Conservation (phyloP, 2,113 vertebrate genomes). For the Ploceus nigricollis region DNA sequence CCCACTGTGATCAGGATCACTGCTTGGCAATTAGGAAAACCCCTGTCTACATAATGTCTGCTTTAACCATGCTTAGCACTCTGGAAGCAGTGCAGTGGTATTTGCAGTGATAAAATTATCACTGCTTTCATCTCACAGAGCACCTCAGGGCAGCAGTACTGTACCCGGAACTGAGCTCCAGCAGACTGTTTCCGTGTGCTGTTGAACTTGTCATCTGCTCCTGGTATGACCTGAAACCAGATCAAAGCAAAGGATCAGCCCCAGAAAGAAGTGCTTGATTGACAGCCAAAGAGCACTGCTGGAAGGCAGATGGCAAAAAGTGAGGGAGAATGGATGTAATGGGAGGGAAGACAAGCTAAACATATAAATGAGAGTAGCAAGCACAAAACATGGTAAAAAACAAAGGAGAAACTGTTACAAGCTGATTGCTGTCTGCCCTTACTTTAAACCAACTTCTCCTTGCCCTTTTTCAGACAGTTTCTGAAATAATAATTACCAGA, state of each 20-base stretch:
- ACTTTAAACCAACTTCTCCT: neutral
- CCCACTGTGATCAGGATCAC: neutral
- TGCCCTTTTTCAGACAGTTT: neutral
- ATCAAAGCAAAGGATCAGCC: neutral
- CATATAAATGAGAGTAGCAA: neutral
- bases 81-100: neutral
- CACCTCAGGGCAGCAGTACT: neutral
- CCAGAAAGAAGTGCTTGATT: neutral
- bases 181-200: slow-evolving; percentile 76
- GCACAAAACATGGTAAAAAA: neutral
- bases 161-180: slow-evolving; percentile 79
- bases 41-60: neutral
- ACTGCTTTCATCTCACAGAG: neutral
- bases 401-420: neutral
- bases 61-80: neutral
- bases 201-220: slow-evolving; percentile 69
- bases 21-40: neutral
- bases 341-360: neutral
- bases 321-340: neutral
- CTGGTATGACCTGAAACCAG: slow-evolving; percentile 7
- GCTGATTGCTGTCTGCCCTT: neutral
- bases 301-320: neutral
- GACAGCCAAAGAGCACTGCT: neutral
- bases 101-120: neutral
- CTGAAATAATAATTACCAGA: neutral